phyloP scores from a whole-genome alignment of 2,113 vertebrate genomes.

The Callaeas wilsoni region DNA sequence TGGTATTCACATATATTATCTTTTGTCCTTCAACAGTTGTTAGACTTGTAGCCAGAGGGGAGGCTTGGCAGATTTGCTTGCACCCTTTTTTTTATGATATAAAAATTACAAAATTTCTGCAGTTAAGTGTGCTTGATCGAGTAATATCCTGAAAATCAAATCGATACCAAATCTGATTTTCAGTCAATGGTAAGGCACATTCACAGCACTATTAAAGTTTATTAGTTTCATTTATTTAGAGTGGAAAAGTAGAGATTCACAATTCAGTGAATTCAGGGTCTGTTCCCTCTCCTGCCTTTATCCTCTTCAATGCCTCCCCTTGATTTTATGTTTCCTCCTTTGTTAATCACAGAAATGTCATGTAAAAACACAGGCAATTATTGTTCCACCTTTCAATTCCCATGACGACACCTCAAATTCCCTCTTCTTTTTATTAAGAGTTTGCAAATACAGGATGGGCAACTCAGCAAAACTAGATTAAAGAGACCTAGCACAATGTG shows the following conservation, averaged over 20 bases:
- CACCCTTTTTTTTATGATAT: constrained; percentile 18
- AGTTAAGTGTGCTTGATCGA: constrained; percentile 45
- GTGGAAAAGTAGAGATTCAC: not conserved
- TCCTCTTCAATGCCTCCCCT: not conserved
- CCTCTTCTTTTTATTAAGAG: not conserved
- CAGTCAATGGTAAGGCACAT: constrained; percentile 31
- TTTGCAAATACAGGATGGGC: not conserved
- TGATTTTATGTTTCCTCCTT: not conserved
- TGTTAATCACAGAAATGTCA: not conserved
- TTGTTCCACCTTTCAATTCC: not conserved
- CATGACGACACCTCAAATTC: not conserved
- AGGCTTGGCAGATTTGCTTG: constrained; percentile 46
- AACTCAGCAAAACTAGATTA: not conserved
- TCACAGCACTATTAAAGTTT: constrained; percentile 35
- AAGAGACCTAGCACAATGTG: not conserved
- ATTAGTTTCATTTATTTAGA: constrained; percentile 44
- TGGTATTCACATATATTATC: constrained; percentile 73
- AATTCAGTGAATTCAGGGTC: not conserved
- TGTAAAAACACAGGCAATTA: not conserved
- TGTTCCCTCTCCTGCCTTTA: not conserved
- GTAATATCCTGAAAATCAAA: constrained; percentile 53
- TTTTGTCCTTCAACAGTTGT: constrained; percentile 76
- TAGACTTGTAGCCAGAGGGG: constrained; percentile 70
- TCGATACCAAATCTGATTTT: constrained; percentile 52
- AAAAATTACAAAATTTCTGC: constrained; percentile 49